Evolutionary conservation across 2,797 vertebrate genomes (phyloP).

Genomic region (Sebastiscus albofasciatus): DNA sequence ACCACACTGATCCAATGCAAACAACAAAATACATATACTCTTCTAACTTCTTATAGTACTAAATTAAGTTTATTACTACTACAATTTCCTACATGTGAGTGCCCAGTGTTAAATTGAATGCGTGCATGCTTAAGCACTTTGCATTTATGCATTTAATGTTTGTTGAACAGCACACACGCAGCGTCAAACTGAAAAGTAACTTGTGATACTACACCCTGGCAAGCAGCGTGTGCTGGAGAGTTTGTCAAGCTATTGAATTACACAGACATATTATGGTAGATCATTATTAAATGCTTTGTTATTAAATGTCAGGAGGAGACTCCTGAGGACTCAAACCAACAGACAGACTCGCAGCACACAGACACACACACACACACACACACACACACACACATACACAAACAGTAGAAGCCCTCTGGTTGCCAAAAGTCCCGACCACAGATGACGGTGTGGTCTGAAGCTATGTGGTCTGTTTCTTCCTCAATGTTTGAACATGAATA

Average conservation of each 20-base stretch:
- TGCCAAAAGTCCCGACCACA: slow-evolving; percentile 53
- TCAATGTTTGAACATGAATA: slow-evolving; percentile 60
- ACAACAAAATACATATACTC: neutral
- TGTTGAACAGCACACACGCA: neutral
- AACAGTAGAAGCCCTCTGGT: slow-evolving; percentile 24
- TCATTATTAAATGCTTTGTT: slow-evolving; percentile 8
- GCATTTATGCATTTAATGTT: slow-evolving; percentile 6
- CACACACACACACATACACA: neutral
- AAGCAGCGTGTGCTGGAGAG: neutral
- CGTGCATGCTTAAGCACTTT: neutral
- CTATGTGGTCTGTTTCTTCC: slow-evolving; percentile 31
- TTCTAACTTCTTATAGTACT: neutral
- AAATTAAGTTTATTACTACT: neutral
- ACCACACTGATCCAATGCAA: neutral
- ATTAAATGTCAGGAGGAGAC: neutral
- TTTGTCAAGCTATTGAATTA: slow-evolving; percentile 10
- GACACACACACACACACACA: slow-evolving; percentile 5
- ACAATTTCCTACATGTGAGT: neutral
- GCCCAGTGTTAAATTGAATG: neutral
- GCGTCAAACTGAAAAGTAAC: neutral
- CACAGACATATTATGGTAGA: neutral
- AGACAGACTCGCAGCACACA: neutral
- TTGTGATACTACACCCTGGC: slow-evolving; percentile 5
- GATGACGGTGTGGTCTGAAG: slow-evolving; percentile 37
- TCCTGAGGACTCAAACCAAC: neutral